Conservation (phyloP, 2,797 vertebrate genomes). For the Pangasius djambal region DNA sequence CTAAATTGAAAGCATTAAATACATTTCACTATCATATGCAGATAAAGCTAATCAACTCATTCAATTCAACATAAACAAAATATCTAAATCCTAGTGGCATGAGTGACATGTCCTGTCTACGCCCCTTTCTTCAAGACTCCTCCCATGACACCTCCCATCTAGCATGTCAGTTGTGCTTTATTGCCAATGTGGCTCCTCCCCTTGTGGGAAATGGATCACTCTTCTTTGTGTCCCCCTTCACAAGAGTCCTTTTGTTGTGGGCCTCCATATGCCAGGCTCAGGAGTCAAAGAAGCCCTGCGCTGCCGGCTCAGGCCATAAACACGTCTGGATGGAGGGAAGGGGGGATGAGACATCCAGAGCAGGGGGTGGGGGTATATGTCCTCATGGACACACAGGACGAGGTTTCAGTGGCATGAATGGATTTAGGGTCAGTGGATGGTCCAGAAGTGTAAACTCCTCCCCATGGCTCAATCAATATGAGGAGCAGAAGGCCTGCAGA, state of each 20-base stretch:
- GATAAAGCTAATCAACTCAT: slow-evolving; percentile 27
- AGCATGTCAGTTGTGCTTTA: slow-evolving; percentile 55
- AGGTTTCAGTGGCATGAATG: slow-evolving; percentile 47
- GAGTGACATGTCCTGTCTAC: slow-evolving; percentile 14
- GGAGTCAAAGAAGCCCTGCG: slow-evolving; percentile 53
- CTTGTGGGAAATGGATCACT: slow-evolving; percentile 54
- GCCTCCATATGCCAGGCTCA: slow-evolving; percentile 64
- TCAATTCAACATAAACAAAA: slow-evolving; percentile 23
- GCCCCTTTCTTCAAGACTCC: slow-evolving; percentile 19
- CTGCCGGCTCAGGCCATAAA: slow-evolving; percentile 59
- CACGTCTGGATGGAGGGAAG: slow-evolving; percentile 54
- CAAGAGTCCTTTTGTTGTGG: slow-evolving; percentile 65
- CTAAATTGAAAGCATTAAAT: background rate
- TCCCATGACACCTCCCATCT: slow-evolving; percentile 25
- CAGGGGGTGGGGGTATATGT: slow-evolving; percentile 30
- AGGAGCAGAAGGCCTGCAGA: slow-evolving; percentile 52
- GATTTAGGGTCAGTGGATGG: slow-evolving; percentile 53
- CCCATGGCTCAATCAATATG: slow-evolving; percentile 54
- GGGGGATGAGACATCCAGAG: slow-evolving; percentile 33
- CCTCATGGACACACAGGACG: slow-evolving; percentile 45
- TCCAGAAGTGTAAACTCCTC: slow-evolving; percentile 48
- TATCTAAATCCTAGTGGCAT: slow-evolving; percentile 28
- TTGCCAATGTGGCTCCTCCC: slow-evolving; percentile 49
- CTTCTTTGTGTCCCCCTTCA: slow-evolving; percentile 60
- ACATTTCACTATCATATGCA: background rate